These are phyloP conservation scores for Paramormyrops hopkinsi DNA, from an alignment of 2,797 vertebrate species.

Conservation along the genomic window DNA sequence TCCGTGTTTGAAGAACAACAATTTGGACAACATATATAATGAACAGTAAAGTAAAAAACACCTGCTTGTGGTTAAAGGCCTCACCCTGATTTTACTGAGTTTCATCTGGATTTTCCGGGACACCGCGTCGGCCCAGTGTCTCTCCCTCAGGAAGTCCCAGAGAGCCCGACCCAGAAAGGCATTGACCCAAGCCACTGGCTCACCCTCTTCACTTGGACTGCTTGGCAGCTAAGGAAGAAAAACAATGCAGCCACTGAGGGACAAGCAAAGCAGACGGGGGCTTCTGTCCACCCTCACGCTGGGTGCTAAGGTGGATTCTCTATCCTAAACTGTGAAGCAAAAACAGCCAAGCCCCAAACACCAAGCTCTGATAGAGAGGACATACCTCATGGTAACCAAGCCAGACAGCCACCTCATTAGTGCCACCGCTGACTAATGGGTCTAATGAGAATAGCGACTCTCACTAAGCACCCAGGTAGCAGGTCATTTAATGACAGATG, in stretches of 20 bases:
- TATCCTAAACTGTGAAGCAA: background rate
- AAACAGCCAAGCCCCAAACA: background rate
- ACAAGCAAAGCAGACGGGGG: background rate
- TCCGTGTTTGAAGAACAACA: background rate
- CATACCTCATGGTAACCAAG: background rate
- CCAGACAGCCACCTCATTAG: background rate
- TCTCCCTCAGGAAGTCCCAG: conserved; percentile 97
- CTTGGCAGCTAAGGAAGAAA: conserved; percentile 62
- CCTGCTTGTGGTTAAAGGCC: conserved; percentile 14
- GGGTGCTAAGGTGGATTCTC: background rate
- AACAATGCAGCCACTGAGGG: background rate
- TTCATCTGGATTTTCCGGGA: conserved; percentile 99
- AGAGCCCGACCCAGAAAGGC: conserved; percentile 90
- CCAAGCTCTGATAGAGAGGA: background rate
- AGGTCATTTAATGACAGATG: background rate
- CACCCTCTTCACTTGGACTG: conserved; percentile 54
- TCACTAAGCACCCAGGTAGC: background rate
- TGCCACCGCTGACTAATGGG: background rate
- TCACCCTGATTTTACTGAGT: conserved; percentile 96
- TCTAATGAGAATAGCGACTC: background rate
- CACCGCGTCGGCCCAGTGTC: conserved; percentile 89
- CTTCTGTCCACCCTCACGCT: background rate
- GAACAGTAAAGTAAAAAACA: background rate
- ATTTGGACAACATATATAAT: background rate
- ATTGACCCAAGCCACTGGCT: conserved; percentile 90